Percentiles rank a stretch among this genome's conserved stretches.
phyloP scores from a whole-genome alignment of 2,888 invertebrate species.

The Eilema caniola region DNA sequence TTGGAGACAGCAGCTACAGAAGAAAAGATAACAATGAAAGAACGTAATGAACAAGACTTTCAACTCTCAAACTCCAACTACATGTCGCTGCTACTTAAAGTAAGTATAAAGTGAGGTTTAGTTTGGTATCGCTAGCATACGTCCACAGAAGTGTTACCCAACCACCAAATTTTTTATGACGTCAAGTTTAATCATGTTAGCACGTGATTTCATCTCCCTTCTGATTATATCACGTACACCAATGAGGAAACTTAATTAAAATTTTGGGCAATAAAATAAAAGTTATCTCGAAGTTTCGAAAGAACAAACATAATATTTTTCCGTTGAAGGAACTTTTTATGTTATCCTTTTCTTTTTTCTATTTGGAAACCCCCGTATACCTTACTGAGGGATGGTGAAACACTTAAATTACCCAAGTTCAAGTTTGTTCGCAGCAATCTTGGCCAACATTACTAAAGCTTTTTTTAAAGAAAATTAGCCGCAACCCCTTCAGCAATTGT shows the following conservation, averaged over 20 bases:
- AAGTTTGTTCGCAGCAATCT: no score
- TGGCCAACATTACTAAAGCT: no score
- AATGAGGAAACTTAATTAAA: constrained; percentile 7
- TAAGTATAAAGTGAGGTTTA: background rate
- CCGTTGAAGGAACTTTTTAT: background rate
- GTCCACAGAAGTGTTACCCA: background rate
- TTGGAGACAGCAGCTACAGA: no score
- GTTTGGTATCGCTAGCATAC: background rate
- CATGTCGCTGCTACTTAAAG: background rate
- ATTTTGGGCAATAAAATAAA: constrained; percentile 4
- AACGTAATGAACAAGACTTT: no score
- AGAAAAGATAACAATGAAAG: no score
- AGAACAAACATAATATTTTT: background rate
- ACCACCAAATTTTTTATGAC: background rate
- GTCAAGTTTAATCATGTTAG: background rate
- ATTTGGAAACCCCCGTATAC: background rate
- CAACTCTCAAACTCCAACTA: no score
- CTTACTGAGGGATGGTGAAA: background rate
- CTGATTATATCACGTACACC: background rate
- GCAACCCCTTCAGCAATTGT: no score
- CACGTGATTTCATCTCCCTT: background rate
- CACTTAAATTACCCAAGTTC: no score
- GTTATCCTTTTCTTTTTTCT: background rate
- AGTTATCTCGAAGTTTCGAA: background rate
- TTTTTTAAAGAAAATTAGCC: no score